phyloP scores from a whole-genome alignment of 2,797 vertebrate genomes.

The Botia kubotai region DNA sequence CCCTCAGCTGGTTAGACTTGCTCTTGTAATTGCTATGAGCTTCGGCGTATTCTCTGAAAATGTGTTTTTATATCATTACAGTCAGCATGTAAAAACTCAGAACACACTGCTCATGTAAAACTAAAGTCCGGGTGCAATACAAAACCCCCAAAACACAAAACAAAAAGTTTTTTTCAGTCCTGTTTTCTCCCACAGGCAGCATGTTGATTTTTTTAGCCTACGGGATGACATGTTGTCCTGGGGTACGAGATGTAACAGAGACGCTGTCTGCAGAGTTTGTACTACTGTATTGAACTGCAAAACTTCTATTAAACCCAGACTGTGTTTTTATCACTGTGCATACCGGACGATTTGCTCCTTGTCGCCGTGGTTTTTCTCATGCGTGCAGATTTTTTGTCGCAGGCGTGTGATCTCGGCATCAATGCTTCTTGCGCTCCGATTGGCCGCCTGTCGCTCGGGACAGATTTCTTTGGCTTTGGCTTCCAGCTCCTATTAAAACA shows the following conservation, averaged over 20 bases:
- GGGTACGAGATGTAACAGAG: no score
- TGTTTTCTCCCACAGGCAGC: no score
- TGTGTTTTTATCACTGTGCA: neutral
- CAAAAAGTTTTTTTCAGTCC: no score
- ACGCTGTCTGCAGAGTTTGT: no score
- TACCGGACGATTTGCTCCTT: constrained; percentile 73
- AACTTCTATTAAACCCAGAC: no score
- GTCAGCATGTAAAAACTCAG: no score
- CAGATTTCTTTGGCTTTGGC: constrained; percentile 68
- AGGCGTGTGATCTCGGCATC: constrained; percentile 72
- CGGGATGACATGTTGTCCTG: no score
- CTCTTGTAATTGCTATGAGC: constrained; percentile 71
- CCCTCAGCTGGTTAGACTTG: constrained; percentile 72
- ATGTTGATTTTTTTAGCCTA: no score
- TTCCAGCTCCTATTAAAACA: constrained; percentile 52
- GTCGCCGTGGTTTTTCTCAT: constrained; percentile 71
- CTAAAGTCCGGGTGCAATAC: no score
- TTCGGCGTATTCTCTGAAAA: constrained; percentile 70
- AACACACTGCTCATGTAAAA: no score
- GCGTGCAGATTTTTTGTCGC: constrained; percentile 66
- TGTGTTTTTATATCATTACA: neutral
- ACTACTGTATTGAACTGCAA: no score
- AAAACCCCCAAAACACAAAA: no score
- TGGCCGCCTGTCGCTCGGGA: constrained; percentile 63
- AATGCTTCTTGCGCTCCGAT: constrained; percentile 66